Evolutionary conservation across 1,140 invertebrate species (phyloP).

Genomic region (Papilio polyxenes): DNA sequence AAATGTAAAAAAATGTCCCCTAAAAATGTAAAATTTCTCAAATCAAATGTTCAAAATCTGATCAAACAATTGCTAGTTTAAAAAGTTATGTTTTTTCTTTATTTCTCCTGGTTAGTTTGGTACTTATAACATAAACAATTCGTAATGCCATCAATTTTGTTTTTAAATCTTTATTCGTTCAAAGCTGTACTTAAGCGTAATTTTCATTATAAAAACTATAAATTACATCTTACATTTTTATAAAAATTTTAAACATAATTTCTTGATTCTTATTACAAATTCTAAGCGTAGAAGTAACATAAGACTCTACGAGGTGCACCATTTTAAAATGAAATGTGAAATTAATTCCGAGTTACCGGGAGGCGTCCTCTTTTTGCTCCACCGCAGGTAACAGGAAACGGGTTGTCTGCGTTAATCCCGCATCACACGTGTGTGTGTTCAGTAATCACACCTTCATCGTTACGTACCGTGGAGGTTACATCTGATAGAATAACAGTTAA

Average conservation of each 20-base stretch:
- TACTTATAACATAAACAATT: no score
- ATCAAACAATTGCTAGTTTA: no score
- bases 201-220: no score
- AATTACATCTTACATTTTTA: no score
- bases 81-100: no score
- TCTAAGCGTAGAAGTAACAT: neutral
- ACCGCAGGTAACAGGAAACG: constrained; percentile 75
- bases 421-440: constrained; percentile 49
- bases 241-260: neutral
- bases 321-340: constrained; percentile 56
- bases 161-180: no score
- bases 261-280: neutral
- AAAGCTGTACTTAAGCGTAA: no score
- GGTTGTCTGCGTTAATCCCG: constrained; percentile 73
- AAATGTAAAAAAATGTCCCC: no score
- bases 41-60: no score
- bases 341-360: constrained; percentile 73
- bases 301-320: constrained; percentile 14
- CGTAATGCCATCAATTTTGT: no score
- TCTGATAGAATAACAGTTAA: constrained; percentile 44
- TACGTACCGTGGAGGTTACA: constrained; percentile 56
- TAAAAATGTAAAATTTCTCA: no score
- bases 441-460: constrained; percentile 54
- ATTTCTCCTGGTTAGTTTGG: no score
- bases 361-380: constrained; percentile 67